Conservation (phyloP, 2,113 vertebrate species). For the Gadus chalcogrammus region DNA sequence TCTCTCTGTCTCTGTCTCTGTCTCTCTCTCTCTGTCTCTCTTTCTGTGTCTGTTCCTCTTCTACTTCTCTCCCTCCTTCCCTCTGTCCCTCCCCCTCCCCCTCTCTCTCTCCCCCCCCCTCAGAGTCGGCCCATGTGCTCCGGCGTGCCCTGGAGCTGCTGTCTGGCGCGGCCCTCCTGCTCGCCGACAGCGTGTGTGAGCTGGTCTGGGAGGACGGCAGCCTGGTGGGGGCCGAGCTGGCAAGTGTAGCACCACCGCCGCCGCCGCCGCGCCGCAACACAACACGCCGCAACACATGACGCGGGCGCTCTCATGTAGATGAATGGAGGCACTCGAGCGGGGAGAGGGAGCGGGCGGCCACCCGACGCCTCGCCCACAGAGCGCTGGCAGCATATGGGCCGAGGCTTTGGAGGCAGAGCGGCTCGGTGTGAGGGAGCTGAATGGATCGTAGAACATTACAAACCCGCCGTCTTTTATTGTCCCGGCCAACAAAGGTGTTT, state of each 20-base stretch:
- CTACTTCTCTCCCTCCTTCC: neutral
- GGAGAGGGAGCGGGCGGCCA: conserved; percentile 51
- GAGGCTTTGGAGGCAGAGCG: conserved; percentile 52
- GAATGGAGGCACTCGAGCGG: conserved; percentile 63
- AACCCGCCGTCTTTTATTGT: conserved; percentile 15
- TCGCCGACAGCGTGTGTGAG: conserved; percentile 80
- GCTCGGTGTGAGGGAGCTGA: conserved; percentile 44
- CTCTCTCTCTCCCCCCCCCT: conserved; percentile 9
- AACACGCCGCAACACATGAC: conserved; percentile 47
- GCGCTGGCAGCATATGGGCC: conserved; percentile 48
- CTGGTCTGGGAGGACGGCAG: conserved; percentile 88
- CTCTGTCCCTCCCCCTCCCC: conserved; percentile 7
- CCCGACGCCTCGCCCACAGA: conserved; percentile 58
- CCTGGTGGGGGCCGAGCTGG: conserved; percentile 87
- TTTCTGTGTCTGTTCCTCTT: no score
- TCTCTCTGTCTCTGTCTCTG: no score
- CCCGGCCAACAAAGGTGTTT: conserved; percentile 31
- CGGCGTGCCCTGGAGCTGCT: conserved; percentile 83
- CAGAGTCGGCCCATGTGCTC: conserved; percentile 78
- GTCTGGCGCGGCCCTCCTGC: conserved; percentile 74
- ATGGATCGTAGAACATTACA: conserved; percentile 56
- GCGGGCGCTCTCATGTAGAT: conserved; percentile 57
- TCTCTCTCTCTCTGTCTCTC: no score
- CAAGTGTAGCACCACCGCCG: conserved; percentile 60
- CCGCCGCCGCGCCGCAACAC: conserved; percentile 21